A percentile compares a stretch with the other conserved stretches of the same genome.
These are phyloP conservation scores for Sylvilagus bachmani DNA, from an alignment of 2,113 vertebrate species.

Conservation along the genomic window DNA sequence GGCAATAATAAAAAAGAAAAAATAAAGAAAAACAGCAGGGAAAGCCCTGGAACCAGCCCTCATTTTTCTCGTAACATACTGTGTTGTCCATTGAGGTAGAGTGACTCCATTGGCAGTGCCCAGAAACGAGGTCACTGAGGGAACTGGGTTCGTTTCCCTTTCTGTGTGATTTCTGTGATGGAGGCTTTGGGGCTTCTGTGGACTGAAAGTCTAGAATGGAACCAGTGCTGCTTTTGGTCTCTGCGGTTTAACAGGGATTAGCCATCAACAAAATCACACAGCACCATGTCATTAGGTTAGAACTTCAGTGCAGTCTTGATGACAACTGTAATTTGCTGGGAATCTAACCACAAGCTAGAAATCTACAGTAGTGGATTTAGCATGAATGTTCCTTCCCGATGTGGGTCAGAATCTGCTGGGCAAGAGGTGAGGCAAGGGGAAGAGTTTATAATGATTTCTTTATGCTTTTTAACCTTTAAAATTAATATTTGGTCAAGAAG, in stretches of 20 bases:
- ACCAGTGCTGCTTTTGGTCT: conserved; percentile 45
- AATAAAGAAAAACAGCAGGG: background rate
- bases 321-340: background rate
- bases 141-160: background rate
- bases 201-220: conserved; percentile 68
- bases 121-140: conserved; percentile 35
- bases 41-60: background rate
- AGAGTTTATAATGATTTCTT: conserved; percentile 71
- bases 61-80: conserved; percentile 51
- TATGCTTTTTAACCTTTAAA: conserved; percentile 81
- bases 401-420: conserved; percentile 67
- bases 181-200: conserved; percentile 56
- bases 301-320: conserved; percentile 23
- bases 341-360: conserved; percentile 64
- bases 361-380: conserved; percentile 71
- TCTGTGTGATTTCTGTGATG: conserved; percentile 57
- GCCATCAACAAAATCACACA: conserved; percentile 39
- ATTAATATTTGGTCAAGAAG: conserved; percentile 74
- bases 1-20: conserved; percentile 39
- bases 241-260: conserved; percentile 33
- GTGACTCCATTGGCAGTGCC: background rate
- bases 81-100: conserved; percentile 23
- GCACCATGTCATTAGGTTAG: conserved; percentile 48
- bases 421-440: conserved; percentile 73
- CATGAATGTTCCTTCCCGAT: conserved; percentile 72